Base-by-base conservation (phyloP, 2,797 vertebrate species). In the Brachymystax lenok region DNA sequence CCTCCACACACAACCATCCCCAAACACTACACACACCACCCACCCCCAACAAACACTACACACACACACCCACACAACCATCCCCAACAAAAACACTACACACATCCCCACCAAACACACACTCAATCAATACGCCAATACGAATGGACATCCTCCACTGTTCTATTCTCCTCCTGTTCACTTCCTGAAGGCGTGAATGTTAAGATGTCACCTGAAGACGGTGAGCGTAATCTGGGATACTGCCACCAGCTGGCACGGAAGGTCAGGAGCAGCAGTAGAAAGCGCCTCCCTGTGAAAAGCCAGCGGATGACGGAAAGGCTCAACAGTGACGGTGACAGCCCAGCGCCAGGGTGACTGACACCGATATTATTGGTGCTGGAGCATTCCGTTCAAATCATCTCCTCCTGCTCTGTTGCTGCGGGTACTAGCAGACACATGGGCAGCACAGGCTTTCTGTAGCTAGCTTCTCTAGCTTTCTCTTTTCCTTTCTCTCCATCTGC, bases 291-390 rank as follows among this genome's bases (percentile, higher is more conserved):
- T 0, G 16, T 19, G 28, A 21, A 35, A 46, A 40, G 10, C 12
- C 0, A 35, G 77, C 73, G 84, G 83, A 87, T 88, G 87, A 89
- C 80, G 68, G 85, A 87, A 77, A 74, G 79, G 52, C 19, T 8
- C 46, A 77, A 74, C 69, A 80, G 77, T 80, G 77, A 82, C 71
- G 84, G 86, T 82, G 84, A 88, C 83, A 82, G 84, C 71, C 80
- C 64, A 63, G 76, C 78, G 70, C 79, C 85, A 85, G 51, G 88
- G 84, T 90, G 91, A 91, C 84, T 73, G 90, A 90, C 89, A 85
- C 84, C 35, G 74, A 90, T 91, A 85, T 88, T 90, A 90, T 91
- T 90, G 80, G 87, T 84, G 84, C 70, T 59, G 84, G 83, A 82
- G 86, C 85, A 80, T 64, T 74, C 24, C 7, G 51, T 83, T 91